Base-by-base conservation (phyloP, 37 sponge, comb jelly and placozoan species). In the Geodia barretti region DNA sequence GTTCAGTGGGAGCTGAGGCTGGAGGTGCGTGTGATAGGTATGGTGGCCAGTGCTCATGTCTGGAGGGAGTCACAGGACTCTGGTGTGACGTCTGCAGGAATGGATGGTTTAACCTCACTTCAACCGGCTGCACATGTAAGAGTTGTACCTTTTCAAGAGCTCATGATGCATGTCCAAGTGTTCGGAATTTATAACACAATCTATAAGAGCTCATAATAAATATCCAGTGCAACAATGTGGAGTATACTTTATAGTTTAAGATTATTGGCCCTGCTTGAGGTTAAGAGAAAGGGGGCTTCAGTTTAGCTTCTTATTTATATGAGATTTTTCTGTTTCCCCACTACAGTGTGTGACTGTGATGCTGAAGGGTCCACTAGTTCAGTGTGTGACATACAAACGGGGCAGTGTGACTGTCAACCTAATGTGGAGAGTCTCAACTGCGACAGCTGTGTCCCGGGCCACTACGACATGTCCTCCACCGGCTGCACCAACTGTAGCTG, bases 401-500 rank as follows among this genome's bases (percentile, higher is more conserved):
- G 90, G 3, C 75, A 76, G 64, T 94, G 94, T 64, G 28, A 20
- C 72, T 94, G 95, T 81, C 74, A 84, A 62, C 72, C 91, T 19
- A 85, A 85, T 29, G 88, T 84, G 0, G 82, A 59, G 1, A 86
- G 88, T 0, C 32, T 74, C 17, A 34, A 14, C 21, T 87, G 91
- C 62, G 86, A 81, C 41, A 54, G 76, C 1, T 94, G 95, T 58
- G 39, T 84, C 25, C 74, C 77, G 2, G 91, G 85, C 21, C 65
- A 40, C 67, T 87, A 64, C 60, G 75, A 67, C 85, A 74, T 81
- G 47, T 74, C 83, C 28, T 38, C 73, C 33, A 66, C 58, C 34
- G 91, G 86, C 38, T 94, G 95, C 64, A 26, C 29, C 35, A 70
- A 76, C 30, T 86, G 95, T 78, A 62, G 66, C 31, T 94, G 95